phyloP scores from a whole-genome alignment of 2,888 invertebrate genomes.

The Dichetophora obliterata region DNA sequence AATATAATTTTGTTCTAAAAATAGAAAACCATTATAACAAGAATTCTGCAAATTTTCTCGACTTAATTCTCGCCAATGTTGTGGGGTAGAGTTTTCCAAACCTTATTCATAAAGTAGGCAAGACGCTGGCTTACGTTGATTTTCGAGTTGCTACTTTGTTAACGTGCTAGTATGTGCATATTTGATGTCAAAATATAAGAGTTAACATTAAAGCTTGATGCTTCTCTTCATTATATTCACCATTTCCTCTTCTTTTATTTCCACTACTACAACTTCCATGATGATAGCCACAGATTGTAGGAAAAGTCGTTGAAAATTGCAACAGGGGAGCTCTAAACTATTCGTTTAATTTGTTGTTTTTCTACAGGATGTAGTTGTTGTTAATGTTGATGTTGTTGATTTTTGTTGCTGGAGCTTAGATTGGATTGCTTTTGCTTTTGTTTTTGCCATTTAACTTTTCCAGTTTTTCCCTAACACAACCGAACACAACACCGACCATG shows the following conservation, averaged over 20 bases:
- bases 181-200: slow-evolving; percentile 5
- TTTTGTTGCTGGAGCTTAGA: slow-evolving; percentile 26
- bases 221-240: slow-evolving; percentile 4
- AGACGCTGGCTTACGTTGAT: background rate
- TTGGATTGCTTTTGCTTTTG: slow-evolving; percentile 32
- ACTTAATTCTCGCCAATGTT: too few relatives aligned
- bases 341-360: slow-evolving; percentile 46
- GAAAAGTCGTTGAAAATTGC: slow-evolving; percentile 50
- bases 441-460: slow-evolving; percentile 32
- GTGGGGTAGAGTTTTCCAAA: too few relatives aligned
- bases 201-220: slow-evolving; percentile 12
- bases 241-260: too few relatives aligned
- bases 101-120: background rate
- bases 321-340: slow-evolving; percentile 43
- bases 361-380: slow-evolving; percentile 25
- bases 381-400: background rate
- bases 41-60: too few relatives aligned
- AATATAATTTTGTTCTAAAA: too few relatives aligned
- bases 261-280: too few relatives aligned
- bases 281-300: slow-evolving; percentile 32
- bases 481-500: background rate
- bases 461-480: background rate
- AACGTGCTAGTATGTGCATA: slow-evolving; percentile 12
- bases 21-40: too few relatives aligned
- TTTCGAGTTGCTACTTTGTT: background rate